Conservation (phyloP, 2,797 vertebrate species). For the Sorex maritimensis region DNA sequence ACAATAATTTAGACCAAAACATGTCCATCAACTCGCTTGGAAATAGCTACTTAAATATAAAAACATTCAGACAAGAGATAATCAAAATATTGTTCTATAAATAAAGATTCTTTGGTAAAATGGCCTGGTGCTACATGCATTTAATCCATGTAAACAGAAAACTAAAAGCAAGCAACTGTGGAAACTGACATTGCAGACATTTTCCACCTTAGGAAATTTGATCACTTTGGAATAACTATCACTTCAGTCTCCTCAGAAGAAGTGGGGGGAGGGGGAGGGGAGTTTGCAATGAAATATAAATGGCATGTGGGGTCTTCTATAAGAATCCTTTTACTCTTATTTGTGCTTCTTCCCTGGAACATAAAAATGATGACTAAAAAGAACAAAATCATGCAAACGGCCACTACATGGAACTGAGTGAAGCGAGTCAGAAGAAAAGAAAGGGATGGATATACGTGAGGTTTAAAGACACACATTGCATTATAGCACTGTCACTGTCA, state of each 20-base stretch:
- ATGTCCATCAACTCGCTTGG: background rate
- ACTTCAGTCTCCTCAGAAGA: constrained; percentile 22
- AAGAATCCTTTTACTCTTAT: constrained; percentile 18
- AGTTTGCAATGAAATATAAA: constrained; percentile 29
- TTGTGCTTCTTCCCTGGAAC: constrained; percentile 9
- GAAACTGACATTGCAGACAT: constrained; percentile 26
- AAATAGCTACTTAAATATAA: constrained; percentile 60
- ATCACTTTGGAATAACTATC: constrained; percentile 4
- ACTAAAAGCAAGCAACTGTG: constrained; percentile 56
- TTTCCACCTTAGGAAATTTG: background rate
- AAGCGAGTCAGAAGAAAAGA: too few relatives aligned
- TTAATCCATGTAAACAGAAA: constrained; percentile 47
- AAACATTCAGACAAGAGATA: constrained; percentile 4
- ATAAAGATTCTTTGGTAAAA: constrained; percentile 39
- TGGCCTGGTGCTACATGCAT: background rate
- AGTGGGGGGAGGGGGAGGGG: background rate
- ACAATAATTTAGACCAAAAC: constrained; percentile 1
- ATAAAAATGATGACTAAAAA: constrained; percentile 21
- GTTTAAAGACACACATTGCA: too few relatives aligned
- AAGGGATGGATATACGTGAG: too few relatives aligned
- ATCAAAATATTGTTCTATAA: constrained; percentile 56
- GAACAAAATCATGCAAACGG: too few relatives aligned
- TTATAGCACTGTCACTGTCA: too few relatives aligned
- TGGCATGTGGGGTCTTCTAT: background rate
- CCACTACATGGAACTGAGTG: too few relatives aligned